Conservation (phyloP, 2,888 invertebrate species). For the Dasysyrphus tricinctus region DNA sequence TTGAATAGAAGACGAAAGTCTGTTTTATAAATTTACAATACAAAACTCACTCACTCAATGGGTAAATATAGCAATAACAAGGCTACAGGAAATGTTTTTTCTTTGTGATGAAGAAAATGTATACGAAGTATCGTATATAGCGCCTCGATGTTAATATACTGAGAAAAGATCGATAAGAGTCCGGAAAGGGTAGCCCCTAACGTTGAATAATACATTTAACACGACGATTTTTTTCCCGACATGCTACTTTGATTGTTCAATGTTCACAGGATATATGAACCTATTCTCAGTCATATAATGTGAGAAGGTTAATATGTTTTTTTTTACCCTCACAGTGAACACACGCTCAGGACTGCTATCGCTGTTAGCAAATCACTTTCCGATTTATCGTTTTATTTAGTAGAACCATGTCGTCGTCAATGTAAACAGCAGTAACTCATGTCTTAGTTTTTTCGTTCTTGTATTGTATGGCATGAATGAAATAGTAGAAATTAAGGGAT, state of each 20-base stretch:
- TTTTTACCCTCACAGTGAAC: slow-evolving; percentile 3
- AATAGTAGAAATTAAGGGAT: background rate
- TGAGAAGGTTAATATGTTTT: slow-evolving; percentile 40
- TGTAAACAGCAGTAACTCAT: slow-evolving; percentile 3
- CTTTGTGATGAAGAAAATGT: too few relatives aligned
- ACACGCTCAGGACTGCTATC: slow-evolving; percentile 25
- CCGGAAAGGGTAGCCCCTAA: too few relatives aligned
- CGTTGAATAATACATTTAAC: too few relatives aligned
- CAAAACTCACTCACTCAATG: too few relatives aligned
- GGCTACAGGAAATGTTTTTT: too few relatives aligned
- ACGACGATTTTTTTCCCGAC: slow-evolving; percentile 1
- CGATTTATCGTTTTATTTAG: slow-evolving; percentile 57
- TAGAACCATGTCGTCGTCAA: slow-evolving; percentile 30
- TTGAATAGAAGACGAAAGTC: too few relatives aligned
- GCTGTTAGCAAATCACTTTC: slow-evolving; percentile 43
- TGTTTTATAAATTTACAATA: too few relatives aligned
- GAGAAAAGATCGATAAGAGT: too few relatives aligned
- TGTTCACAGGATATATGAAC: slow-evolving; percentile 32
- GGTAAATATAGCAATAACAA: too few relatives aligned
- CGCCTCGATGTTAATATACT: too few relatives aligned
- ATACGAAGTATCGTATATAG: too few relatives aligned
- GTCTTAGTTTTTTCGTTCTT: background rate
- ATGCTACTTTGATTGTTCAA: slow-evolving; percentile 39
- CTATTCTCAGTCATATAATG: slow-evolving; percentile 12
- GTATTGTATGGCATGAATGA: background rate